These are phyloP conservation scores for Ylistrum balloti DNA, from an alignment of 1,140 invertebrate species.

Conservation along the genomic window DNA sequence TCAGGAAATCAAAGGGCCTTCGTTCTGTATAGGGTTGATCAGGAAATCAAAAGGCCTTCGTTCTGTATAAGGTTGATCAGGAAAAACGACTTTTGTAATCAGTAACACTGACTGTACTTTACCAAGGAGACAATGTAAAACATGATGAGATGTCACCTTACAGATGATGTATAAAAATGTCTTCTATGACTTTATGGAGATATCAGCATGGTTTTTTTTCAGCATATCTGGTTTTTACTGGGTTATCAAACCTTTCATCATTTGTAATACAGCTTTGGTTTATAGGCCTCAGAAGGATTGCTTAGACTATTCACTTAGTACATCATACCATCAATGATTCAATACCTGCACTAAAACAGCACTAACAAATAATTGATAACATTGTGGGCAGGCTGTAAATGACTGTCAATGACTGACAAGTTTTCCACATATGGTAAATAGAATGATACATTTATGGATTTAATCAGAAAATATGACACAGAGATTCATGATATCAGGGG, in stretches of 20 bases:
- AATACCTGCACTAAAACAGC: not conserved
- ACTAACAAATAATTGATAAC: constrained; percentile 18
- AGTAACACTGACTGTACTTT: too few relatives aligned
- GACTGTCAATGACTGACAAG: not conserved
- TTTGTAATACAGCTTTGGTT: not conserved
- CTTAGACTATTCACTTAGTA: not conserved
- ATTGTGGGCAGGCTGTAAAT: not conserved
- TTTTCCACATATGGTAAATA: not conserved
- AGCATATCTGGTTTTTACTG: not conserved
- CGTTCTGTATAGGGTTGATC: too few relatives aligned
- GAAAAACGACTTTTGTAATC: too few relatives aligned
- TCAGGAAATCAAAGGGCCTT: too few relatives aligned
- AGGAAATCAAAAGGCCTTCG: too few relatives aligned
- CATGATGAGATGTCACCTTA: too few relatives aligned
- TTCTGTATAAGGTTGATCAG: too few relatives aligned
- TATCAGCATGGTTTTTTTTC: not conserved
- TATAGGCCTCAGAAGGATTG: not conserved
- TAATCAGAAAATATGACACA: constrained; percentile 13
- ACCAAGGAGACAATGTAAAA: too few relatives aligned
- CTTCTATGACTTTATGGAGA: not conserved
- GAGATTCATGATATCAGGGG: not conserved
- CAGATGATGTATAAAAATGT: not conserved
- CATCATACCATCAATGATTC: not conserved
- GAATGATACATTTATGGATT: not conserved
- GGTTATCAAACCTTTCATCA: constrained; percentile 6